phyloP scores from a whole-genome alignment of 2,888 invertebrate genomes.

The Spilosoma lubricipeda region DNA sequence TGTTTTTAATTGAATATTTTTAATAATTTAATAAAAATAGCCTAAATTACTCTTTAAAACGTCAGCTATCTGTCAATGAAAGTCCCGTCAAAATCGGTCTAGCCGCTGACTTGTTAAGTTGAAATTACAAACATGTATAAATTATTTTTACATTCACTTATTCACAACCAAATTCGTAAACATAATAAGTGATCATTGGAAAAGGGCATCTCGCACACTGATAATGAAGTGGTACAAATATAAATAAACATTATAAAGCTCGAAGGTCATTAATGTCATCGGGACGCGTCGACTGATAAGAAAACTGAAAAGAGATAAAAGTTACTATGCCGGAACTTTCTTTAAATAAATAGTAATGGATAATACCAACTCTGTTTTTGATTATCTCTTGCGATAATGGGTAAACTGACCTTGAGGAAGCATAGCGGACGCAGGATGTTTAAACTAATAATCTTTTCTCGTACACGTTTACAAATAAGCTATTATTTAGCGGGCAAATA shows the following conservation, averaged over 20 bases:
- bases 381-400: slow-evolving; percentile 19
- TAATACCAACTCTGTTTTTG: slow-evolving; percentile 26
- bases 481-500: neutral
- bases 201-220: neutral
- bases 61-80: too few relatives aligned
- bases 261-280: slow-evolving; percentile 4
- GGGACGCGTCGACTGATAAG: neutral
- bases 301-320: slow-evolving; percentile 39
- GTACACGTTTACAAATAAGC: slow-evolving; percentile 4
- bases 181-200: neutral
- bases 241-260: slow-evolving; percentile 4
- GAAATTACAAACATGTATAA: too few relatives aligned
- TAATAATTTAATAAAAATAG: too few relatives aligned
- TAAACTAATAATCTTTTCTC: slow-evolving; percentile 12
- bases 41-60: too few relatives aligned
- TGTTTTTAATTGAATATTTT: too few relatives aligned
- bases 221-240: neutral
- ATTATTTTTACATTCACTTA: neutral
- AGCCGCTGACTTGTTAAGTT: too few relatives aligned
- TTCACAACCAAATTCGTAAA: neutral
- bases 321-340: slow-evolving; percentile 49
- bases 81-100: too few relatives aligned
- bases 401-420: slow-evolving; percentile 34
- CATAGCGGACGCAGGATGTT: slow-evolving; percentile 20
- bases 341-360: slow-evolving; percentile 14